Percentiles rank a stretch among this genome's conserved stretches.
phyloP scores from a whole-genome alignment of 2,888 invertebrate species.

The Coremacera marginata region DNA sequence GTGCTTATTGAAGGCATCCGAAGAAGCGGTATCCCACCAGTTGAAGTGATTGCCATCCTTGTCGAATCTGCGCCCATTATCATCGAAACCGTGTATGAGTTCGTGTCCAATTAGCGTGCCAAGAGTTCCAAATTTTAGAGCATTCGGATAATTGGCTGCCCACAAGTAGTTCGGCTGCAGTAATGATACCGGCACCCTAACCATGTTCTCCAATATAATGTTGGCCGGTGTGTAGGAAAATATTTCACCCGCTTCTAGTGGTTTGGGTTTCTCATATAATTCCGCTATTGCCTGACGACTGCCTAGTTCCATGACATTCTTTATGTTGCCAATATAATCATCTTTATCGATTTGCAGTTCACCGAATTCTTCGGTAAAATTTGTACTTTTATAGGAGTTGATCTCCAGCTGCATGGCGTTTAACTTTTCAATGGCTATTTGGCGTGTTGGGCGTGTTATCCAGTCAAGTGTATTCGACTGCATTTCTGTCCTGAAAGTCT shows the following conservation, averaged over 20 bases:
- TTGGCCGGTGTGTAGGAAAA: conserved; percentile 59
- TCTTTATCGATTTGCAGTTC: conserved; percentile 50
- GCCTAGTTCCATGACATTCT: conserved; percentile 24
- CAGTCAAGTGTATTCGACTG: conserved; percentile 52
- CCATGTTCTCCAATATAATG: conserved; percentile 57
- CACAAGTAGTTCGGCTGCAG: conserved; percentile 60
- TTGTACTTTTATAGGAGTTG: conserved; percentile 53
- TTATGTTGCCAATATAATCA: conserved; percentile 54
- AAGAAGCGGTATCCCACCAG: conserved; percentile 62
- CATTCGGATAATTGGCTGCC: conserved; percentile 57
- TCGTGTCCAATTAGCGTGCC: conserved; percentile 62
- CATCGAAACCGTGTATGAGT: conserved; percentile 64
- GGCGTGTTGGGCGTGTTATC: conserved; percentile 52
- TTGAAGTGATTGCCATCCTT: conserved; percentile 54
- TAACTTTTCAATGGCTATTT: conserved; percentile 56
- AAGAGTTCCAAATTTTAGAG: conserved; percentile 60
- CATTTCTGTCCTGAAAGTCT: conserved; percentile 54
- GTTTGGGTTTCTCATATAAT: conserved; percentile 53
- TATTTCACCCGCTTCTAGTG: conserved; percentile 49
- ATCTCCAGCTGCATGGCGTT: conserved; percentile 57
- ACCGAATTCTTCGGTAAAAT: conserved; percentile 57
- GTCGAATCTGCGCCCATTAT: conserved; percentile 59
- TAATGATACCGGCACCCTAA: conserved; percentile 60
- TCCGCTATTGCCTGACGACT: conserved; percentile 34
- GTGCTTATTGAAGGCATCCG: conserved; percentile 51